Conservation (phyloP, 2,888 invertebrate genomes). For the Hyles lineata region DNA sequence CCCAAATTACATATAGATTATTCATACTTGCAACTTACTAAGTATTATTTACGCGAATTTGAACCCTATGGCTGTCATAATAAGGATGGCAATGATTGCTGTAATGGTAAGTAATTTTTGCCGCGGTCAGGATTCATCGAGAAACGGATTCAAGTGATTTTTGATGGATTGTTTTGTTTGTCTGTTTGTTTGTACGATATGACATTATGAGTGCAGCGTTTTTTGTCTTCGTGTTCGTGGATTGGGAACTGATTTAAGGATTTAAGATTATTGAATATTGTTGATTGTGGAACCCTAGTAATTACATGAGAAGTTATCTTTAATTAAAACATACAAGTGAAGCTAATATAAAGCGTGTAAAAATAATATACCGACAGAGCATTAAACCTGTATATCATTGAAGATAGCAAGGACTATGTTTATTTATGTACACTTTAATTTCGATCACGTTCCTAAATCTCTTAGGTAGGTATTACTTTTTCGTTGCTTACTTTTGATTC, state of each 20-base stretch:
- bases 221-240: background rate
- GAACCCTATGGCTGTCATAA: constrained; percentile 32
- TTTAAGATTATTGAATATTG: background rate
- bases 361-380: too few relatives aligned
- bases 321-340: too few relatives aligned
- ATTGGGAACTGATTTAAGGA: background rate
- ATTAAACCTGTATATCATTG: too few relatives aligned
- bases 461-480: too few relatives aligned
- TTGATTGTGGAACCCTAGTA: background rate
- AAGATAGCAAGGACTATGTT: too few relatives aligned
- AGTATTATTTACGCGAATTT: constrained; percentile 31
- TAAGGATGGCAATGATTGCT: constrained; percentile 29
- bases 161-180: constrained; percentile 50
- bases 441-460: too few relatives aligned
- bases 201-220: background rate
- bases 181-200: constrained; percentile 45
- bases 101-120: background rate
- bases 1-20: constrained; percentile 56
- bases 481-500: too few relatives aligned
- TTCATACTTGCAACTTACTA: constrained; percentile 19
- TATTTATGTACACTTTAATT: too few relatives aligned
- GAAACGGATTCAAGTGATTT: constrained; percentile 51
- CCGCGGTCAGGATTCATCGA: background rate
- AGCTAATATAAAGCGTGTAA: too few relatives aligned
- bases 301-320: too few relatives aligned